Percentiles rank a stretch among this genome's conserved stretches.
phyloP scores from a whole-genome alignment of 2,888 invertebrate genomes.

The Drosophila maculinotata region DNA sequence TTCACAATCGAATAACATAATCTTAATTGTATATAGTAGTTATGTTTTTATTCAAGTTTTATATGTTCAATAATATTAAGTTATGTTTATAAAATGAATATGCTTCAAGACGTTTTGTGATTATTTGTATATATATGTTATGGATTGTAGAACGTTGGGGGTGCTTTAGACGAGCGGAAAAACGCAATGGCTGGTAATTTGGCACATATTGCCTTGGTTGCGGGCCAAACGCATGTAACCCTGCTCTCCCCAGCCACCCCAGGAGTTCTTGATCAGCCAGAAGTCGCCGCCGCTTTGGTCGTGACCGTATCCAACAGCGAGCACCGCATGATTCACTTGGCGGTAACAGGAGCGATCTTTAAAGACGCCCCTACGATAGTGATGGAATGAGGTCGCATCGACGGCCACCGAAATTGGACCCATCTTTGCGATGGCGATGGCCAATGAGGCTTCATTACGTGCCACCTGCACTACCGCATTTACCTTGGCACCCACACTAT shows the following conservation, averaged over 20 bases:
- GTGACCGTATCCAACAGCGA: slow-evolving; percentile 94
- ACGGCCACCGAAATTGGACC: slow-evolving; percentile 96
- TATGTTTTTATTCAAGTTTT: slow-evolving; percentile 25
- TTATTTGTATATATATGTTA: too few relatives aligned
- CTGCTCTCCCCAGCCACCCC: slow-evolving; percentile 98
- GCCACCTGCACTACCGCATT: slow-evolving; percentile 94
- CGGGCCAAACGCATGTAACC: slow-evolving; percentile 95
- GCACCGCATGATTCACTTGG: slow-evolving; percentile 94
- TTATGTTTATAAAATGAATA: slow-evolving; percentile 8
- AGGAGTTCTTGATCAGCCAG: slow-evolving; percentile 97
- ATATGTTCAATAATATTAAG: slow-evolving; percentile 17
- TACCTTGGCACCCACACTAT: slow-evolving; percentile 89
- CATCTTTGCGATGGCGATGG: slow-evolving; percentile 91
- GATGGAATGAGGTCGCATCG: slow-evolving; percentile 95
- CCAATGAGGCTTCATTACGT: slow-evolving; percentile 86
- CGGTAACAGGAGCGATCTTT: slow-evolving; percentile 93
- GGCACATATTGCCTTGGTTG: slow-evolving; percentile 29
- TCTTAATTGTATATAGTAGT: slow-evolving; percentile 44
- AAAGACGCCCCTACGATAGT: slow-evolving; percentile 96
- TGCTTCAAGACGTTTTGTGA: not conserved
- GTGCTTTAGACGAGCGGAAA: slow-evolving; percentile 9
- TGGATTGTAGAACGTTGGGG: too few relatives aligned
- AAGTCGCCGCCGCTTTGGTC: slow-evolving; percentile 86
- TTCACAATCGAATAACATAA: slow-evolving; percentile 27
- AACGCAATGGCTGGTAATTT: slow-evolving; percentile 6